Conservation (phyloP, 2,797 vertebrate species). For the Myripristis jacobus region DNA sequence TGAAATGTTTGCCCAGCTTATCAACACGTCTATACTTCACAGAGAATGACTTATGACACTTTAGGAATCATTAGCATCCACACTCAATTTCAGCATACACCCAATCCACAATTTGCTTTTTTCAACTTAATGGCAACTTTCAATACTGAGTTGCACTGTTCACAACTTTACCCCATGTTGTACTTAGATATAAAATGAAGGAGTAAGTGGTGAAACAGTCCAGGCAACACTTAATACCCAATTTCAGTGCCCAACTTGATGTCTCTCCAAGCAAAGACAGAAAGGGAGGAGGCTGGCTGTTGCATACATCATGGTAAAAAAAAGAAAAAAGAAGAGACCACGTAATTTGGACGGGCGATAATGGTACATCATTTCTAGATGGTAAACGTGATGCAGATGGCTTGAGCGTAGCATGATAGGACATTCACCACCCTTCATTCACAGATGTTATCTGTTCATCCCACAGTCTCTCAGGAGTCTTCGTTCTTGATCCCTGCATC, state of each 20-base stretch:
- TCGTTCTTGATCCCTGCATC: slow-evolving; percentile 63
- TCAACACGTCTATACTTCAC: not conserved
- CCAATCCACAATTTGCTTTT: too few species aligned
- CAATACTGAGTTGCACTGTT: too few species aligned
- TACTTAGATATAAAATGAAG: too few species aligned
- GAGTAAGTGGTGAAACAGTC: too few species aligned
- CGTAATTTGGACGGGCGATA: not conserved
- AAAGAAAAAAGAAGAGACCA: too few species aligned
- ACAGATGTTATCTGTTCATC: not conserved
- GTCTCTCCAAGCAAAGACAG: not conserved
- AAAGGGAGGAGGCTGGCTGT: not conserved
- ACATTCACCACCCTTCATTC: not conserved
- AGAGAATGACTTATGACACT: not conserved
- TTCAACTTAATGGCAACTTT: too few species aligned
- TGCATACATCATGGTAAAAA: not conserved
- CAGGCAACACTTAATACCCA: too few species aligned
- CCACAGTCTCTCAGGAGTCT: slow-evolving; percentile 49
- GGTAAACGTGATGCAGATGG: not conserved
- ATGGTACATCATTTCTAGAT: not conserved
- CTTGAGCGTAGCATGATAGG: not conserved
- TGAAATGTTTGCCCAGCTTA: not conserved
- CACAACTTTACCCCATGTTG: too few species aligned
- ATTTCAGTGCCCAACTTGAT: too few species aligned
- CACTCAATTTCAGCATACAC: too few species aligned
- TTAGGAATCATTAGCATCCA: too few species aligned